Evolutionary conservation across 2,797 vertebrate genomes (phyloP).

Genomic region (Sarcoramphus papa): DNA sequence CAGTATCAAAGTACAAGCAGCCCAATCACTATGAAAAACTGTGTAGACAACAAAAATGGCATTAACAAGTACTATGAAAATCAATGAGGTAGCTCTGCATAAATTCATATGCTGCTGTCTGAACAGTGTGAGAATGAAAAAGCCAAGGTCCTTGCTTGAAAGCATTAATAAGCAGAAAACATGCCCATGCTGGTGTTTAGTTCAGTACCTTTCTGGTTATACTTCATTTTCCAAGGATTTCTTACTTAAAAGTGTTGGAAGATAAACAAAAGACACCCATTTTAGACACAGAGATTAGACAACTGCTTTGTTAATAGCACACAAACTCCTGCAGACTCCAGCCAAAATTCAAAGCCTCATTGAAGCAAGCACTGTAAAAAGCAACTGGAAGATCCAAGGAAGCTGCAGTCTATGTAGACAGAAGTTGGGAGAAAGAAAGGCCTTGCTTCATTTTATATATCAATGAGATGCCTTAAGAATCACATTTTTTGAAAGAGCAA

Average conservation of each 20-base stretch:
- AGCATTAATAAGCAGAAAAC: conserved; percentile 18
- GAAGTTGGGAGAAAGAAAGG: neutral
- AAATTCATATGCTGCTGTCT: neutral
- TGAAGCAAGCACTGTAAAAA: neutral
- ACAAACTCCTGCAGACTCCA: neutral
- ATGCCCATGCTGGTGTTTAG: neutral
- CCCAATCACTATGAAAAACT: neutral
- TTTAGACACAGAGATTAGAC: neutral
- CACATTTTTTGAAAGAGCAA: neutral
- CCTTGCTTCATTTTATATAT: neutral
- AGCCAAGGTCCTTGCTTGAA: neutral
- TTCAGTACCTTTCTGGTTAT: conserved; percentile 14
- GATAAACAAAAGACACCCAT: conserved; percentile 1
- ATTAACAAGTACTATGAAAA: neutral
- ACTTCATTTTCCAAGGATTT: conserved; percentile 3
- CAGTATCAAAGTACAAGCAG: neutral
- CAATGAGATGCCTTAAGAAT: neutral
- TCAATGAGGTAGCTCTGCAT: conserved; percentile 13
- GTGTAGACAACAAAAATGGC: neutral
- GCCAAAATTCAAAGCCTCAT: neutral
- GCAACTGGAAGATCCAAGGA: conserved; percentile 1
- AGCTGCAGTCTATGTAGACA: neutral
- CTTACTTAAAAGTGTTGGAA: conserved; percentile 1
- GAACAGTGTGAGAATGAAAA: neutral
- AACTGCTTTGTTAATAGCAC: neutral